Evolutionary conservation across 2,113 vertebrate genomes (phyloP).

Genomic region (Archocentrus centrarchus): DNA sequence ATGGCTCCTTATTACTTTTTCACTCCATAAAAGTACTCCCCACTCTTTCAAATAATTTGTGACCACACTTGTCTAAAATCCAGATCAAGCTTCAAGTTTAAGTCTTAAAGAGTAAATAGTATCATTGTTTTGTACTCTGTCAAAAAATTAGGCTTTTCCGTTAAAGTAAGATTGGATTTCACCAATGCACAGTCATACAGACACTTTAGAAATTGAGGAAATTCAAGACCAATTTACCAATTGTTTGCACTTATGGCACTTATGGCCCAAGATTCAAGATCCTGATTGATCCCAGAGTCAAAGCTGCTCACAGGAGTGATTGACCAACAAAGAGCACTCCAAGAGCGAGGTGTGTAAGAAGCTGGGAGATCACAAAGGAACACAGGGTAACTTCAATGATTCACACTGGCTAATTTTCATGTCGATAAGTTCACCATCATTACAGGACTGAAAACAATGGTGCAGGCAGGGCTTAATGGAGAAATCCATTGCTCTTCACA

Average conservation of each 20-base stretch:
- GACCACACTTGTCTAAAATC: background rate
- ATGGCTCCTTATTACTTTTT: background rate
- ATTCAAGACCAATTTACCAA: background rate
- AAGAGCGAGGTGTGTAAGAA: too few relatives aligned
- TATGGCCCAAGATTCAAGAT: background rate
- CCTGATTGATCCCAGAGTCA: too few relatives aligned
- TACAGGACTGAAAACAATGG: too few relatives aligned
- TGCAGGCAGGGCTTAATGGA: too few relatives aligned
- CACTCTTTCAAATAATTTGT: background rate
- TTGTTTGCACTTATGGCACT: background rate
- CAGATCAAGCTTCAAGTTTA: background rate
- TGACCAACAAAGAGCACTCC: too few relatives aligned
- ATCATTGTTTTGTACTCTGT: background rate
- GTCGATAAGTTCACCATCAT: too few relatives aligned
- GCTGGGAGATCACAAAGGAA: too few relatives aligned
- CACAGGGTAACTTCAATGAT: too few relatives aligned
- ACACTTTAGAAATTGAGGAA: too few relatives aligned
- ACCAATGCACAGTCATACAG: background rate
- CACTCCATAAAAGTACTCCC: background rate
- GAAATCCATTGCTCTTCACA: too few relatives aligned
- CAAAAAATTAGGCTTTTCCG: background rate
- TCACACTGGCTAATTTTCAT: too few relatives aligned
- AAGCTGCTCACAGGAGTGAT: too few relatives aligned
- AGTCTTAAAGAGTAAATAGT: background rate
- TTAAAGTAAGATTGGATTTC: background rate